phyloP scores from a whole-genome alignment of 2,113 vertebrate species.

The Varanus komodoensis region DNA sequence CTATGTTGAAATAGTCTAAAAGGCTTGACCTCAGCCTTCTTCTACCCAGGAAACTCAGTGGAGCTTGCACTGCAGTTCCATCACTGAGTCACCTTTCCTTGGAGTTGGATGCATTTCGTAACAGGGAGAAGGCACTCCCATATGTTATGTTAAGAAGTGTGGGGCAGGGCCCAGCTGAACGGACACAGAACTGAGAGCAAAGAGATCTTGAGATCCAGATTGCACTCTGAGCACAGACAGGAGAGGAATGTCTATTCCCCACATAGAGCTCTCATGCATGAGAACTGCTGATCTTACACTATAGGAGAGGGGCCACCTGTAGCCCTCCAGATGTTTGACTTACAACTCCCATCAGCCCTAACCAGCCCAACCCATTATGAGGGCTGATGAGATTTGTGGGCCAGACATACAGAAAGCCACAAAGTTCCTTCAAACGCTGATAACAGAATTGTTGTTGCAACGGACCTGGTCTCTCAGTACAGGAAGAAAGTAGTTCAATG shows the following conservation, averaged over 20 bases:
- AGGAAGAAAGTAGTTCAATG: too few species aligned
- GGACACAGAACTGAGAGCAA: neutral
- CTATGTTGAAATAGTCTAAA: slow-evolving; percentile 56
- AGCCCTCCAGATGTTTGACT: too few species aligned
- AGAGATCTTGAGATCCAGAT: accelerated
- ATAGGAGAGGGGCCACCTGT: too few species aligned
- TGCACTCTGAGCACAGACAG: accelerated
- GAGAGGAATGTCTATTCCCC: neutral
- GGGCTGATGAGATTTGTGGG: neutral
- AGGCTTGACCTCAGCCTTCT: neutral
- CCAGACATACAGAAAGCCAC: neutral
- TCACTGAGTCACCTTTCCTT: slow-evolving; percentile 61
- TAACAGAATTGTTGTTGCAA: too few species aligned
- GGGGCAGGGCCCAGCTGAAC: neutral
- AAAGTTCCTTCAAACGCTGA: neutral
- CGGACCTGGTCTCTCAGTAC: too few species aligned
- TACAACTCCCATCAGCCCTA: too few species aligned
- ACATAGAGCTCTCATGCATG: neutral
- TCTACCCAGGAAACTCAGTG: slow-evolving; percentile 37
- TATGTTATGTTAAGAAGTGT: neutral
- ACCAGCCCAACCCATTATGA: neutral
- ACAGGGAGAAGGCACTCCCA: neutral
- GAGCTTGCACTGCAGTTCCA: accelerated
- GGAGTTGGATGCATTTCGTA: neutral
- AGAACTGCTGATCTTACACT: neutral